Percentiles rank a stretch among this genome's conserved stretches.
Evolutionary conservation across 2,113 vertebrate genomes (phyloP).

Genomic region (Dasyurus viverrinus): DNA sequence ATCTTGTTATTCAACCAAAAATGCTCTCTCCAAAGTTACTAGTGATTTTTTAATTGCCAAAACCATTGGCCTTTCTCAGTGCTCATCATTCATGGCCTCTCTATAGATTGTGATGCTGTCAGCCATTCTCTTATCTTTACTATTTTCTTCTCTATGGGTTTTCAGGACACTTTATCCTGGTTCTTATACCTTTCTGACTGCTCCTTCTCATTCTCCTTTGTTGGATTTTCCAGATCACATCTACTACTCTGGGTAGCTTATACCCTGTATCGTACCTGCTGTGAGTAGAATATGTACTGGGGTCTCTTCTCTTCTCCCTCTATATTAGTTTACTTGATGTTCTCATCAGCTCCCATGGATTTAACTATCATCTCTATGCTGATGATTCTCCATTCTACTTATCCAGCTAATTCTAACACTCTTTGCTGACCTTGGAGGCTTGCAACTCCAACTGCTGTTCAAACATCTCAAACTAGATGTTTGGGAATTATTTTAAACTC

Average conservation of each 20-base stretch:
- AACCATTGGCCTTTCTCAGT: not conserved
- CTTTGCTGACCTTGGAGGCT: not conserved
- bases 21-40: not conserved
- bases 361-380: not conserved
- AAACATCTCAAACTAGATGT: not conserved
- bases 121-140: not conserved
- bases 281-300: not conserved
- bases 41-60: not conserved
- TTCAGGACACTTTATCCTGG: not conserved
- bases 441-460: not conserved
- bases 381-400: not conserved
- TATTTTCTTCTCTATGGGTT: not conserved
- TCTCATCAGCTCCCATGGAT: not conserved
- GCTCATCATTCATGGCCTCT: not conserved
- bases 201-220: not conserved
- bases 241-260: not conserved
- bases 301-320: not conserved
- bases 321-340: not conserved
- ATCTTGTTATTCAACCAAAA: not conserved
- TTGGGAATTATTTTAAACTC: not conserved
- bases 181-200: not conserved
- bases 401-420: not conserved
- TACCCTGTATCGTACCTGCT: too few species aligned
- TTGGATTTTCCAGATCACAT: not conserved
- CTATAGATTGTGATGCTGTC: not conserved